These are phyloP conservation scores for Halyomorpha halys DNA, from an alignment of 1,140 invertebrate genomes.

Conservation along the genomic window DNA sequence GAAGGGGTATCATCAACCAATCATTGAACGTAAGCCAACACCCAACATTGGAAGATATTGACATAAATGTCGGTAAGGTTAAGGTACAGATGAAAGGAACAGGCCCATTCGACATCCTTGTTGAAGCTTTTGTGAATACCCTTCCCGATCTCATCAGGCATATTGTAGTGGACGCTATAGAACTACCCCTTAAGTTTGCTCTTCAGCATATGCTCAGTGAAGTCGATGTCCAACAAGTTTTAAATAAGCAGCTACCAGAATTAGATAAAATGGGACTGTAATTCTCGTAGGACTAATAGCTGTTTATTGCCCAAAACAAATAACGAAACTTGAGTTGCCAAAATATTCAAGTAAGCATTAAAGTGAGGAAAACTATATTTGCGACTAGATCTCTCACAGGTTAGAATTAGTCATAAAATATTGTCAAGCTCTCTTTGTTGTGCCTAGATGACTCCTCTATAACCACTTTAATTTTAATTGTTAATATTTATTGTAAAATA, in stretches of 20 bases:
- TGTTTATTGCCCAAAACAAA: too few relatives aligned
- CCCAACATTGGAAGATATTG: slow-evolving; percentile 19
- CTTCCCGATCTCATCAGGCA: slow-evolving; percentile 69
- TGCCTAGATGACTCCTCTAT: too few relatives aligned
- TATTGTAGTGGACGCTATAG: slow-evolving; percentile 71
- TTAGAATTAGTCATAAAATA: too few relatives aligned
- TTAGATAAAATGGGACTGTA: slow-evolving; percentile 29
- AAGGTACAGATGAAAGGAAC: slow-evolving; percentile 45
- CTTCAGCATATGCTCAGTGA: slow-evolving; percentile 57
- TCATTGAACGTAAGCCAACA: slow-evolving; percentile 22
- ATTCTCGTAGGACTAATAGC: not conserved
- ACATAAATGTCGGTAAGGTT: slow-evolving; percentile 20
- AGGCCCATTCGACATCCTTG: slow-evolving; percentile 64
- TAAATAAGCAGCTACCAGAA: slow-evolving; percentile 48
- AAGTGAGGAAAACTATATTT: too few relatives aligned
- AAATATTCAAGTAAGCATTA: too few relatives aligned
- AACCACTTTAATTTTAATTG: too few relatives aligned
- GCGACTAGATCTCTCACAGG: too few relatives aligned
- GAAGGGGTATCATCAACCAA: slow-evolving; percentile 52
- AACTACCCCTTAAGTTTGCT: slow-evolving; percentile 56
- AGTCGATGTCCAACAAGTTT: slow-evolving; percentile 58
- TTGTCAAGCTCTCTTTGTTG: too few relatives aligned
- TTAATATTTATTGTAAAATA: too few relatives aligned
- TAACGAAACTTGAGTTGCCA: too few relatives aligned
- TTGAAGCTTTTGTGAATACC: slow-evolving; percentile 66